phyloP scores from a whole-genome alignment of 2,888 invertebrate genomes.

The Xestia rhomboidea region DNA sequence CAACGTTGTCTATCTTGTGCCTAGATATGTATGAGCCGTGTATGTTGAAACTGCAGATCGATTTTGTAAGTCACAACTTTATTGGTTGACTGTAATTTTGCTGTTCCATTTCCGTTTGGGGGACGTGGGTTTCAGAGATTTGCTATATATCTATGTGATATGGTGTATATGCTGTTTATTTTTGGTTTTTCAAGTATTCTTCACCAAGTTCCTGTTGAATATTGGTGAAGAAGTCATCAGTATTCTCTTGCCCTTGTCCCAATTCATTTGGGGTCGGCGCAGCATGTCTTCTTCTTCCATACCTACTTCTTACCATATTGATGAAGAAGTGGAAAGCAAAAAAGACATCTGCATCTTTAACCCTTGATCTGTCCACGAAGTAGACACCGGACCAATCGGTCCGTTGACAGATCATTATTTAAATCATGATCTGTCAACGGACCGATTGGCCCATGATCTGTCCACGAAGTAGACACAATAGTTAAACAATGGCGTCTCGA shows the following conservation, averaged over 20 bases:
- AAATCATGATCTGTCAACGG: too few species aligned
- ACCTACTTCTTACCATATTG: too few species aligned
- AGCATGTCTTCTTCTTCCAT: too few species aligned
- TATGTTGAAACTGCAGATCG: conserved; percentile 64
- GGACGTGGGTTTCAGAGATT: conserved; percentile 32
- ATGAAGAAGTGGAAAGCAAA: background rate
- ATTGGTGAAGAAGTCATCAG: background rate
- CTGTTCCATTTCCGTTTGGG: conserved; percentile 32
- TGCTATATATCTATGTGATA: too few species aligned
- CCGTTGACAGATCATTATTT: too few species aligned
- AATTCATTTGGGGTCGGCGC: too few species aligned
- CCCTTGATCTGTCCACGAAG: too few species aligned
- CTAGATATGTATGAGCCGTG: conserved; percentile 66
- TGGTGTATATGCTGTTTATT: background rate
- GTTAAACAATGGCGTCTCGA: too few species aligned
- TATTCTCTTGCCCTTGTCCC: too few species aligned
- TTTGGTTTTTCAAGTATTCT: background rate
- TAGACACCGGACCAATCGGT: too few species aligned
- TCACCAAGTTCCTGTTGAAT: background rate
- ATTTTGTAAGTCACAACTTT: conserved; percentile 58
- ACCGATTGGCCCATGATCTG: too few species aligned
- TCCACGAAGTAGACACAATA: too few species aligned
- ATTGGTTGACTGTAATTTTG: conserved; percentile 49
- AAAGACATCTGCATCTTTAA: background rate
- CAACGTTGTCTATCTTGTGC: conserved; percentile 66